Evolutionary conservation across 2,888 invertebrate genomes (phyloP), one percentile per base, ranked within the genome.

Genomic region (Nysson spinosus): DNA sequence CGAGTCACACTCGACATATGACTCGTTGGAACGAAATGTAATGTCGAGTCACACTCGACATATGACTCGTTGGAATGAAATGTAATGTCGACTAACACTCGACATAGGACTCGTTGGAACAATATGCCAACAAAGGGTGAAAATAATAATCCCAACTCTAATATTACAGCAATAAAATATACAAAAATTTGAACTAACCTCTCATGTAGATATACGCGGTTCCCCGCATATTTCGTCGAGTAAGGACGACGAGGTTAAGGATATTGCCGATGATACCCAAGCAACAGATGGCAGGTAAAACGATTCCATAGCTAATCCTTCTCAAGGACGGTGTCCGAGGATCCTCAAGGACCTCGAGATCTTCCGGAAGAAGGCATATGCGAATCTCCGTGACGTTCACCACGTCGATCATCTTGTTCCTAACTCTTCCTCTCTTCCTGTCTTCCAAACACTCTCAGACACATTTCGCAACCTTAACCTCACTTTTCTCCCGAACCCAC

Each of bases 131-230:
- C 24, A 9, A 5, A 9, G 24, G 24, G 9, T 7, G 5, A 24
- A 24, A 24, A 7, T 6, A 5, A 4, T 4, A 24, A 5, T 24
- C 24, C 4, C 6, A 24, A 24, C 6, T 6, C 24, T 24, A 5
- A 6, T 4, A 4, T 4, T 24, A 24, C 4, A 24, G 4, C 4
- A 24, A 5, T 6, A 7, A 26, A 24, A 3, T 14, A 9, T 3
- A 16, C 16, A 7, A 12, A 14, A 2, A 16, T 44, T 61, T 30
- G 1, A 6, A 87, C 90, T 90, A 83, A 93, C 93, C 93, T 87
- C 92, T 87, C 93, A 93, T 93, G 87, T 94, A 95, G 84, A 93
- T 91, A 85, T 95, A 95, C 32, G 94, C 94, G 0, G 93, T 93
- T 34, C 94, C 93, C 75, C 93, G 91, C 91, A 95, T 92, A 76